These are phyloP conservation scores for Psix sp. DNA, from an alignment of 1,140 invertebrate species.

Conservation along the genomic window DNA sequence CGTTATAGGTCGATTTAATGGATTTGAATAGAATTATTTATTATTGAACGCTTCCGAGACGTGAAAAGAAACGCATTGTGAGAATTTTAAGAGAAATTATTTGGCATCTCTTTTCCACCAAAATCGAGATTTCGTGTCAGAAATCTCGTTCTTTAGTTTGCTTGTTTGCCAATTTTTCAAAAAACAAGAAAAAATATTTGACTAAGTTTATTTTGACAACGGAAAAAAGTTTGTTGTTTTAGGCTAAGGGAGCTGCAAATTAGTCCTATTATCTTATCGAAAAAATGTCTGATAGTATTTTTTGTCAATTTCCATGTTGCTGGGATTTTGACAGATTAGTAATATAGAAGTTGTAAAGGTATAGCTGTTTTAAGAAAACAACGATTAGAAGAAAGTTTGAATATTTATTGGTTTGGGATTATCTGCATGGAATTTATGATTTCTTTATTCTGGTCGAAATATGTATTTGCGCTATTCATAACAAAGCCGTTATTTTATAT, in stretches of 20 bases:
- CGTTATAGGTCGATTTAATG: constrained; percentile 54
- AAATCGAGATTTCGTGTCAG: too few relatives aligned
- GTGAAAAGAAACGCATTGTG: constrained; percentile 28
- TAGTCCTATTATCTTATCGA: not conserved
- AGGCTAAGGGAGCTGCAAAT: constrained; percentile 9
- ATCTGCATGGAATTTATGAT: too few relatives aligned
- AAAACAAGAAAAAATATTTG: too few relatives aligned
- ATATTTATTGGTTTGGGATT: too few relatives aligned
- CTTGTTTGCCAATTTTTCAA: too few relatives aligned
- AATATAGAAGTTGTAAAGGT: constrained; percentile 9
- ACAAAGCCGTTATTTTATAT: too few relatives aligned
- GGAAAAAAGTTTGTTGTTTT: constrained; percentile 16
- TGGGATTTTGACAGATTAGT: constrained; percentile 20
- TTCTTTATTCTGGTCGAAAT: too few relatives aligned
- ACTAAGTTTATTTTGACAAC: too few relatives aligned
- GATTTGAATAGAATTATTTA: constrained; percentile 50
- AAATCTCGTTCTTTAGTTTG: too few relatives aligned
- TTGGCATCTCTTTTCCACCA: constrained; percentile 14
- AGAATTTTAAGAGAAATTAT: constrained; percentile 1
- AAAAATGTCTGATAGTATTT: not conserved
- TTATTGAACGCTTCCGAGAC: constrained; percentile 44
- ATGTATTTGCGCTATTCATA: too few relatives aligned
- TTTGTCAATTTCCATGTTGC: constrained; percentile 13
- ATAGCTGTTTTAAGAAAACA: not conserved
- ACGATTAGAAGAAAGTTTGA: not conserved